A percentile compares a stretch with the other conserved stretches of the same genome.
phyloP scores from a whole-genome alignment of 2,888 invertebrate species.

The Amiota communis region DNA sequence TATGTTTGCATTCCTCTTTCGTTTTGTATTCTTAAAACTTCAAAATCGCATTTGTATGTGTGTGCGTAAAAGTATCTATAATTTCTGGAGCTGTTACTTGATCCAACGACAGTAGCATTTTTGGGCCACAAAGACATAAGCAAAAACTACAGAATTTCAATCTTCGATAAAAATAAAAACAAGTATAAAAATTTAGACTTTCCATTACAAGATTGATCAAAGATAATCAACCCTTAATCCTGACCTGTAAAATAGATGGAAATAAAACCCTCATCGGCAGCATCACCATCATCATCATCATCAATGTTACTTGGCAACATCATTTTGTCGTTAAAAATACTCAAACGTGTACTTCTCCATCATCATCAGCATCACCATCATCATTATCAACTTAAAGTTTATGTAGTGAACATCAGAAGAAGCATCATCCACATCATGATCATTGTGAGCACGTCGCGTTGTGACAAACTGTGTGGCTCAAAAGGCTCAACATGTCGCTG shows the following conservation, averaged over 20 bases:
- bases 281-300: too few species aligned
- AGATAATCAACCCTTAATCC: too few species aligned
- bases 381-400: not conserved
- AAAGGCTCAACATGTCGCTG: slow-evolving; percentile 5
- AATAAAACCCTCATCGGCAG: too few species aligned
- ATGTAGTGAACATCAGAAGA: not conserved
- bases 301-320: too few species aligned
- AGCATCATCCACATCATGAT: not conserved
- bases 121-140: not conserved
- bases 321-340: too few species aligned
- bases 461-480: not conserved
- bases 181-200: too few species aligned
- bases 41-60: slow-evolving; percentile 16
- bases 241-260: too few species aligned
- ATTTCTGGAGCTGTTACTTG: slow-evolving; percentile 14
- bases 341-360: too few species aligned
- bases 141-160: not conserved
- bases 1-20: not conserved
- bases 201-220: too few species aligned
- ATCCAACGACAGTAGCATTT: not conserved
- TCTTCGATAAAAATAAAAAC: too few species aligned
- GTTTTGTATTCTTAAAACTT: not conserved
- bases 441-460: not conserved
- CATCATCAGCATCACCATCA: not conserved
- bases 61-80: not conserved